These are phyloP conservation scores for Hypolimnas misippus DNA, from an alignment of 2,888 invertebrate genomes.

Conservation along the genomic window DNA sequence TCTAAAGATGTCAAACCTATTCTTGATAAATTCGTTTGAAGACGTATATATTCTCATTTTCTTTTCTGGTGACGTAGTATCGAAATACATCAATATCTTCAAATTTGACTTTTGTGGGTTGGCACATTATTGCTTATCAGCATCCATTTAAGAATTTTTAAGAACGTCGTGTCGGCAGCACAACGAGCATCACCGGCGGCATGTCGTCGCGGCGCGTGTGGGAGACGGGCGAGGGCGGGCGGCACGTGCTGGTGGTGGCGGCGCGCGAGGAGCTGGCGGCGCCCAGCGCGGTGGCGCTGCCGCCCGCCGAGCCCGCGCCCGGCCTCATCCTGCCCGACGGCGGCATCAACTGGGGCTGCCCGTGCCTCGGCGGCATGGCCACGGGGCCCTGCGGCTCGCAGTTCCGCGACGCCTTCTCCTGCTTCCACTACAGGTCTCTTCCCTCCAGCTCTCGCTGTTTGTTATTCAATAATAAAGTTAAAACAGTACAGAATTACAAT, in stretches of 20 bases:
- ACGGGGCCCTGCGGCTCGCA: slow-evolving; percentile 97
- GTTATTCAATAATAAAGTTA: too few relatives aligned
- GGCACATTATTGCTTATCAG: too few relatives aligned
- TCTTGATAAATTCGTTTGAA: too few relatives aligned
- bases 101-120: too few relatives aligned
- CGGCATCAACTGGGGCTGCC: slow-evolving; percentile 98
- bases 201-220: slow-evolving; percentile 62
- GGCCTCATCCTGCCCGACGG: slow-evolving; percentile 94
- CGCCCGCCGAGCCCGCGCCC: slow-evolving; percentile 89
- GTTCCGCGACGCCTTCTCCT: slow-evolving; percentile 96
- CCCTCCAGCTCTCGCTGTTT: slow-evolving; percentile 34
- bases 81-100: too few relatives aligned
- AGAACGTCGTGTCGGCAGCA: too few relatives aligned
- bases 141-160: neutral
- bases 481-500: too few relatives aligned
- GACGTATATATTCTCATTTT: too few relatives aligned
- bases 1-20: too few relatives aligned
- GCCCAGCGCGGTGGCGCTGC: slow-evolving; percentile 88
- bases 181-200: slow-evolving; percentile 2
- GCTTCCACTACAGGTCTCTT: slow-evolving; percentile 92
- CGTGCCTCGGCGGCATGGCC: slow-evolving; percentile 98
- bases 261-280: slow-evolving; percentile 90
- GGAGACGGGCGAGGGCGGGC: slow-evolving; percentile 73
- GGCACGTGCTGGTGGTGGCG: slow-evolving; percentile 93
- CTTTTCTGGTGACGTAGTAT: too few relatives aligned